Percentiles rank a stretch among this genome's conserved stretches.
Conservation (phyloP, 2,797 vertebrate species). For the Diglossa cyanea region DNA sequence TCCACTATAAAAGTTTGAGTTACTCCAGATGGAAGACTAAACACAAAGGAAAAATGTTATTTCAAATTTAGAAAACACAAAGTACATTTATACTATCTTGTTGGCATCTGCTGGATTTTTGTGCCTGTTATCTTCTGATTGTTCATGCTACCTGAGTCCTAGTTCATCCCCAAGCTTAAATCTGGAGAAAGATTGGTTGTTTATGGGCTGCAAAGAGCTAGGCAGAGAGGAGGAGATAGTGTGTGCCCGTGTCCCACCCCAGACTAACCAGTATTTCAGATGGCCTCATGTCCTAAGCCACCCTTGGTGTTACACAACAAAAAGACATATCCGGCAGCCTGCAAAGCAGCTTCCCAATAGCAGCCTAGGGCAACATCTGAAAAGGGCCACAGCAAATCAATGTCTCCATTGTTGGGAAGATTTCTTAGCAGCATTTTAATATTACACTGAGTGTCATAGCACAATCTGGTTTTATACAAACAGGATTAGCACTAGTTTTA, state of each 20-base stretch:
- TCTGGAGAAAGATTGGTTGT: background rate
- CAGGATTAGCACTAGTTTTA: background rate
- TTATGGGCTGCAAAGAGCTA: background rate
- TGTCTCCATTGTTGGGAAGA: background rate
- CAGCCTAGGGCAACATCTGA: slow-evolving; percentile 34
- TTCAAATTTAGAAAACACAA: background rate
- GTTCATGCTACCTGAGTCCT: background rate
- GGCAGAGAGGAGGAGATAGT: background rate
- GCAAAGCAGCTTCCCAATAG: slow-evolving; percentile 8
- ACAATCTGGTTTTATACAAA: background rate
- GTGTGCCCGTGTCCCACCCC: background rate
- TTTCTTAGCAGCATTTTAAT: background rate
- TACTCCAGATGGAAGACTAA: background rate
- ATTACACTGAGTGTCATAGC: background rate
- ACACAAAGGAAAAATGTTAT: background rate
- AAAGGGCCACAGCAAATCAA: slow-evolving; percentile 11
- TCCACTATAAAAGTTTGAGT: background rate
- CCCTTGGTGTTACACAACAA: slow-evolving; percentile 31
- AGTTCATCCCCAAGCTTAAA: background rate
- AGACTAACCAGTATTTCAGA: slow-evolving; percentile 50
- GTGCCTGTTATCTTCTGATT: background rate
- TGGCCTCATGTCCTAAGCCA: slow-evolving; percentile 4
- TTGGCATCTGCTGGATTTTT: background rate
- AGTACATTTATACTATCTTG: background rate
- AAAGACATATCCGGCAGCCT: background rate